These are phyloP conservation scores for Chlorops oryzae DNA, from an alignment of 1,140 invertebrate species.

Conservation along the genomic window DNA sequence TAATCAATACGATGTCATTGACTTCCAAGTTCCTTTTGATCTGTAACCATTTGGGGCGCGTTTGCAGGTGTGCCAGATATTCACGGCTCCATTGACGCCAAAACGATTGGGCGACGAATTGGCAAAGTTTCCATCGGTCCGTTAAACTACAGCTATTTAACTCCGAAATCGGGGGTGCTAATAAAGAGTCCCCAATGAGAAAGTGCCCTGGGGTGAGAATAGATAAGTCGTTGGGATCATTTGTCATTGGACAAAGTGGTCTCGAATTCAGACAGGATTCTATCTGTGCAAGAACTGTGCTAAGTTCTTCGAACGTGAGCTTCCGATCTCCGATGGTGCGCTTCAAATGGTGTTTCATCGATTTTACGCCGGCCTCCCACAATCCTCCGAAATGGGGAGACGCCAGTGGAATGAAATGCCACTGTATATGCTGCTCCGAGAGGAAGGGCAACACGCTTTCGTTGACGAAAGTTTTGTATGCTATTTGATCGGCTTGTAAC, in stretches of 20 bases:
- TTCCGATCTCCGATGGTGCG: constrained; percentile 19
- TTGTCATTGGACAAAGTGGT: constrained; percentile 27
- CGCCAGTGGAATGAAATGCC: constrained; percentile 25
- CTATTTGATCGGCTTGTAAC: constrained; percentile 11
- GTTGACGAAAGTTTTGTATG: constrained; percentile 5
- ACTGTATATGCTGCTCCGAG: constrained; percentile 9
- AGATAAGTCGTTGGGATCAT: constrained; percentile 26
- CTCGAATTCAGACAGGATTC: constrained; percentile 31
- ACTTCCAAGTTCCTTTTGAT: not conserved
- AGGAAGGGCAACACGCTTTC: not conserved
- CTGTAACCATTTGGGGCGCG: not conserved
- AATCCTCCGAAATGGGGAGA: constrained; percentile 33
- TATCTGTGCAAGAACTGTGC: constrained; percentile 24
- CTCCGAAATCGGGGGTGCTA: constrained; percentile 20
- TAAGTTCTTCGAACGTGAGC: constrained; percentile 27
- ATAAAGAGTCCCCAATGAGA: constrained; percentile 32
- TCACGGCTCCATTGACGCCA: constrained; percentile 29
- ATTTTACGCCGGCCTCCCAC: constrained; percentile 32
- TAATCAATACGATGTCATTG: not conserved
- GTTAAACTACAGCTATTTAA: not conserved
- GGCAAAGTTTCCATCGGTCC: constrained; percentile 21
- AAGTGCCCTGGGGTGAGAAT: constrained; percentile 46
- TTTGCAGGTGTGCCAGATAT: constrained; percentile 1
- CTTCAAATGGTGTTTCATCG: constrained; percentile 28
- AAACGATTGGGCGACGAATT: constrained; percentile 18